Evolutionary conservation across 2,113 vertebrate genomes (phyloP), one percentile per base, ranked within the genome.

Genomic region (Willisornis vidua): DNA sequence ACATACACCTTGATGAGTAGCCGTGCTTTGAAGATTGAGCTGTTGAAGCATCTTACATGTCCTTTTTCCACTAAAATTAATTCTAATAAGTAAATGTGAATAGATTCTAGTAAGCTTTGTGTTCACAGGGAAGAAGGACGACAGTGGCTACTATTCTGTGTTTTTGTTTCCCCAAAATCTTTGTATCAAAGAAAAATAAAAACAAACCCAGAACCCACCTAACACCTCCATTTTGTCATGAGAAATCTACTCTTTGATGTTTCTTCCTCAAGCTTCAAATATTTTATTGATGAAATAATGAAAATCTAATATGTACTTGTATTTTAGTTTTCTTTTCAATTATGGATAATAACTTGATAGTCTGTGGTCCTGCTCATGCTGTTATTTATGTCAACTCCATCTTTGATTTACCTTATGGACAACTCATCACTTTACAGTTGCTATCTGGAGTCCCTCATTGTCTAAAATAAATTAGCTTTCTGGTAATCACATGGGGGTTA

Each of bases 401-500:
- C 35, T 70, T 55, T 85, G 29, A 48, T 73, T 81, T 75, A 67
- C 11, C 25, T 93, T 28, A n/a, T 6, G 61, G 48, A 66, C 10
- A 75, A 9, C 3, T 6, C 28, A 43, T 10, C 29, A 51, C 17
- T 71, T 68, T 54, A 15, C 2, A 54, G 25, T 14, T 55, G 29
- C 67, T 70, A 65, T 80, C 77, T 73, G 52, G 70, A 76, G 63
- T 57, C 19, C 91, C 35, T 28, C 43, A 73, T 59, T 90, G 76
- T 58, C 33, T 67, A 91, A 67, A 94, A 95, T 25, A 68, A 87
- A 52, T 79, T 92, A 3, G 51, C 43, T 83, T 98, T 98, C 93
- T 96, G 72, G 25, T 89, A 94, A 96, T 89, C 95, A 96, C 92
- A 91, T 88, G 85, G 89, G 77, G 52, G 26, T 62, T 66, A 55